Evolutionary conservation across 2,888 invertebrate species (phyloP), one percentile per base, ranked within the genome.

Genomic region (Erebia palarica): DNA sequence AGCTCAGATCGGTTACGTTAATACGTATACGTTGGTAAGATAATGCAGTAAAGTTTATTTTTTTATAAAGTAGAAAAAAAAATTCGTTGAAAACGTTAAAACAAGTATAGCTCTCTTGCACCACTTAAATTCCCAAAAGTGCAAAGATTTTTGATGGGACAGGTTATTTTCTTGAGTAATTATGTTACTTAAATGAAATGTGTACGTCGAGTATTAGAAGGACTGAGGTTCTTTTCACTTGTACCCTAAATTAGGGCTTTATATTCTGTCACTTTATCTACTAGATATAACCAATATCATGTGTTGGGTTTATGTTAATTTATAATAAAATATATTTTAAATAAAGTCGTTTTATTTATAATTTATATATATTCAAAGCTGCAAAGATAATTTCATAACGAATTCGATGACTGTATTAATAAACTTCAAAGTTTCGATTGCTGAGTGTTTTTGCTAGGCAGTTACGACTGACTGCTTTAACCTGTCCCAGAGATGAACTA

Each of bases 171-270:
- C 9, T 71, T 67, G 57, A 10, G 21, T 65, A 65, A 69, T 8
- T 78, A 70, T 79, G 79, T 78, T 82, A 79, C 77, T 79, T 78
- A 77, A 76, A 73, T 70, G 72, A 72, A 64, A 60, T 75, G 73
- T 76, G 77, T 84, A 84, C 81, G 81, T 86, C 86, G 87, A 91
- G 90, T 92, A 92, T 92, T 91, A 90, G 85, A 92, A 92, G 93
- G 87, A 91, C 93, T 86, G 84, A 85, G 84, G 92, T 92, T 91
- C 93, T 91, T 92, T 89, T 87, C 87, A 86, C 89, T 88, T 89
- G 93, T 92, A 93, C 92, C 93, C 92, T 93, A 93, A 93, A 93
- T 93, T 93, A 92, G 93, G 92, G 93, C 89, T 89, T 89, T 90
- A 81, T 91, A 87, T 88, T 90, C 87, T 89, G 86, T 90, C 87